phyloP scores from a whole-genome alignment of 2,113 vertebrate genomes.

The Pica pica region DNA sequence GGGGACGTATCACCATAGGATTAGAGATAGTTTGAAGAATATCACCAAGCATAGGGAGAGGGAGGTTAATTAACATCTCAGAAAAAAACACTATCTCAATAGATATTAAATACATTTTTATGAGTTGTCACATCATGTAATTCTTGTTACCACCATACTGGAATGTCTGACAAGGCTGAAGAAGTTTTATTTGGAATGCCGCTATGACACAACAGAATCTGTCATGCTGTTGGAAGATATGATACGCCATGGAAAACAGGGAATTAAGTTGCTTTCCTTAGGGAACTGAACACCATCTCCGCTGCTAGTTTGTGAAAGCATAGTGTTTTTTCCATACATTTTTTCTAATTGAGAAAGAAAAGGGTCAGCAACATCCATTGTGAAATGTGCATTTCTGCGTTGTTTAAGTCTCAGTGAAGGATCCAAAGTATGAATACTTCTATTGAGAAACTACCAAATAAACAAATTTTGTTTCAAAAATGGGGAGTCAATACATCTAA shows the following conservation, averaged over 20 bases:
- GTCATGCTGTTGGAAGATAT: neutral
- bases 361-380: neutral
- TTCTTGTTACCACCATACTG: neutral
- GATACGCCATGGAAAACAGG: neutral
- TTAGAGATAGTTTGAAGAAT: neutral
- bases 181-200: neutral
- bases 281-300: neutral
- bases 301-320: neutral
- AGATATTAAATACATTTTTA: neutral
- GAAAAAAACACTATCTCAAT: neutral
- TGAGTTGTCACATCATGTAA: neutral
- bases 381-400: neutral
- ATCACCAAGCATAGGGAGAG: neutral
- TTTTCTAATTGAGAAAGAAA: neutral
- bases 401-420: neutral
- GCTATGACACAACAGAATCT: neutral
- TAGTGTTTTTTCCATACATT: neutral
- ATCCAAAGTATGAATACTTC: neutral
- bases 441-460: neutral
- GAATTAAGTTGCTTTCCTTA: neutral
- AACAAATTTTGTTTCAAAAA: neutral
- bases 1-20: fast-evolving
- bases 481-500: neutral
- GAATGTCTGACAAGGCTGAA: neutral
- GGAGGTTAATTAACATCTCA: neutral